phyloP scores from a whole-genome alignment of 2,113 vertebrate genomes.

The Isurus oxyrinchus region DNA sequence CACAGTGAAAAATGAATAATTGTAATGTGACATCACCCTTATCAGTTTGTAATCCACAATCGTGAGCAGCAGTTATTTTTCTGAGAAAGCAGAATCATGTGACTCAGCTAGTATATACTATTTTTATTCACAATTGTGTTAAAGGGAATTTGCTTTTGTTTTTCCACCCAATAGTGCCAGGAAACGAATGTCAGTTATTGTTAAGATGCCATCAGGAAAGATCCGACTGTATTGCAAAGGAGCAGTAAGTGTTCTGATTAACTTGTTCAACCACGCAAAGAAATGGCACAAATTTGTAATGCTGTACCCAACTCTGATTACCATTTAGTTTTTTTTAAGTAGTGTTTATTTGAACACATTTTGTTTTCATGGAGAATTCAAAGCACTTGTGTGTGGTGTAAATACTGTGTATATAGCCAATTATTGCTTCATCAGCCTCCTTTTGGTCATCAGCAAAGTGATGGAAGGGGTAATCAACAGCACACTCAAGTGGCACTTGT shows the following conservation, averaged over 20 bases:
- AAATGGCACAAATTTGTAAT: background rate
- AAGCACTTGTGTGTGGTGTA: background rate
- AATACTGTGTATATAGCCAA: background rate
- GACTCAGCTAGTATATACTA: no score
- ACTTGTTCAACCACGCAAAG: background rate
- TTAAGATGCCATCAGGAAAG: constrained; percentile 76
- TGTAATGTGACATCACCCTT: background rate
- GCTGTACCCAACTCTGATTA: background rate
- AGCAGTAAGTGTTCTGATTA: constrained; percentile 68
- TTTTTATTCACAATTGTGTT: background rate
- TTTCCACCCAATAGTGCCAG: constrained; percentile 67
- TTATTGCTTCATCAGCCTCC: background rate
- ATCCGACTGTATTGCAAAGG: constrained; percentile 96
- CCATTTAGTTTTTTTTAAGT: background rate
- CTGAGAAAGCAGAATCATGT: background rate
- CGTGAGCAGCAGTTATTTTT: background rate
- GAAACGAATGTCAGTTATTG: constrained; percentile 97
- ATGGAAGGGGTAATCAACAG: background rate
- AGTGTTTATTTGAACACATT: background rate
- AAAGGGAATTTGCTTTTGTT: background rate
- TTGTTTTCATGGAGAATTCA: background rate
- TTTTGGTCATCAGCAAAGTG: background rate
- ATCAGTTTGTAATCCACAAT: background rate
- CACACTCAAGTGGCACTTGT: no score
- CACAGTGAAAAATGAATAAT: background rate